Evolutionary conservation across 2,797 vertebrate genomes (phyloP), one percentile per base, ranked within the genome.

Genomic region (Erpetoichthys calabaricus): DNA sequence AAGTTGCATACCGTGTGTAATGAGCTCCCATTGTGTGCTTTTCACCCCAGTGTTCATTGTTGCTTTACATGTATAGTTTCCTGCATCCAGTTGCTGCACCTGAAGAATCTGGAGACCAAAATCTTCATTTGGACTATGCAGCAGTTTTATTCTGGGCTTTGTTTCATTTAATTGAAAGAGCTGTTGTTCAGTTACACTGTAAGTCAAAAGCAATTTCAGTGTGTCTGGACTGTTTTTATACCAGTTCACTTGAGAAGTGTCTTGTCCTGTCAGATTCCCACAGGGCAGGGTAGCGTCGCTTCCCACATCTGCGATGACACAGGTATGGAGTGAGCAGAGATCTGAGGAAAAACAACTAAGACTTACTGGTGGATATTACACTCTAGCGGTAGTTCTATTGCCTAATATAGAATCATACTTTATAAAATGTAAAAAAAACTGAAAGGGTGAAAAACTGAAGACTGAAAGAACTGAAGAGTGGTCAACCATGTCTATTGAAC

Each of bases 41-140:
- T 0, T 4, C 2, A 2, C 0, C 56, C 64, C 67, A 1, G 0
- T 1, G 0, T 0, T 0, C 0, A 7, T 53, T 1, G 0, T 2
- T 1, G 3, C 45, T 3, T 43, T 47, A 59, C 77, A 79, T 8
- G 64, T 70, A 59, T 75, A 79, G 66, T 69, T 76, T 50, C 74
- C 77, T 3, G 47, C 8, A 7, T 77, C 67, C 44, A 1, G 51
- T 5, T 1, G 8, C 25, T 60, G 47, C 5, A n/a, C 66, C 1
- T 3, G 57, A 3, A 58, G 6, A 57, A 77, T 67, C 53, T 59
- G 25, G 25, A 77, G 58, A 2, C 43, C 4, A 0, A 60, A 66
- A 3, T 3, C 5, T 3, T 51, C 0, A 1, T 6, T 46, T 7
- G 44, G 1, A 4, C 42, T 56, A 4, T 42, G 53, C 41, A 42